These are phyloP conservation scores for Bursaphelenchus mucronatus DNA, from an alignment of 1,140 invertebrate genomes.

Conservation along the genomic window DNA sequence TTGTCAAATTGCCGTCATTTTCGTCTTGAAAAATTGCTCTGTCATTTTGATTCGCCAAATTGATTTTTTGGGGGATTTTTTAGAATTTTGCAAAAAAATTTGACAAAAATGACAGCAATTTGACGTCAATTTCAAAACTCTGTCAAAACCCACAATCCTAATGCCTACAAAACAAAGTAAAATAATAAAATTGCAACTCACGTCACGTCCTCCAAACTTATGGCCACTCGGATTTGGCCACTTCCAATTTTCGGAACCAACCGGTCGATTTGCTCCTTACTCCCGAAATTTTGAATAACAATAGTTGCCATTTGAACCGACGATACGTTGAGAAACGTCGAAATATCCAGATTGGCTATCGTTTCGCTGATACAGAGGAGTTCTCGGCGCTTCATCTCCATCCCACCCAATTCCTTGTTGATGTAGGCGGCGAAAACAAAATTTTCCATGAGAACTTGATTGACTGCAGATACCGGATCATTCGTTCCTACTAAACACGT, in stretches of 20 bases:
- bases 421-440: slow-evolving; percentile 38
- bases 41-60: no score
- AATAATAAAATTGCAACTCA: not conserved
- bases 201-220: slow-evolving; percentile 42
- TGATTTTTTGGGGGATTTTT: no score
- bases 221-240: slow-evolving; percentile 32
- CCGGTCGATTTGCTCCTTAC: slow-evolving; percentile 79
- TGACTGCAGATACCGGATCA: slow-evolving; percentile 1
- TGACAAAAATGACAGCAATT: no score
- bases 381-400: slow-evolving; percentile 52
- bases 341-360: slow-evolving; percentile 43
- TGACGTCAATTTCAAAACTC: no score
- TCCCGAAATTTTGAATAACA: slow-evolving; percentile 80
- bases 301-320: slow-evolving; percentile 72
- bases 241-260: slow-evolving; percentile 75
- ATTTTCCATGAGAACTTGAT: slow-evolving; percentile 35
- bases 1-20: no score
- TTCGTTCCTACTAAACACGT: no score
- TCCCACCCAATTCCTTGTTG: slow-evolving; percentile 50
- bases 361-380: slow-evolving; percentile 35
- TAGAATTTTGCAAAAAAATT: no score
- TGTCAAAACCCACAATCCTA: no score
- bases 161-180: no score
- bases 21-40: no score
- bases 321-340: slow-evolving; percentile 38